Base-by-base conservation (phyloP, 2,797 vertebrate species). In the Sciaenops ocellatus region DNA sequence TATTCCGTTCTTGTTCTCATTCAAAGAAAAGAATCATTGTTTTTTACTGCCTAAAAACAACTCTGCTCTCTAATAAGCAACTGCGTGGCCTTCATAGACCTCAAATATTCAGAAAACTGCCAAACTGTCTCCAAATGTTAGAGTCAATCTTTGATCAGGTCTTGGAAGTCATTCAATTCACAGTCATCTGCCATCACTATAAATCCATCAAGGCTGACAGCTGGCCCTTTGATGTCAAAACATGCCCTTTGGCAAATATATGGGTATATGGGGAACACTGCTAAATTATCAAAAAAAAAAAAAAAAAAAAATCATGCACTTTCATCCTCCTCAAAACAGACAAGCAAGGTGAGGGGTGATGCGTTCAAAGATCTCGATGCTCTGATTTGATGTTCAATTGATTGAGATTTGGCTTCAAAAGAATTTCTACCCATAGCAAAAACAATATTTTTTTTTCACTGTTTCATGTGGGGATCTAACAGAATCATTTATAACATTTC, bases 171-270 rank as follows among this genome's bases (percentile, higher is more conserved):
- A 84, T 89, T 94, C 89, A 91, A 88, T 84, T 90, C 86, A 79
- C 57, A 82, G 83, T 87, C 86, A 79, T 90, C 89, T 85, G 89
- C 85, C 91, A 89, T 91, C 82, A 79, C 77, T 65, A 63, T 66
- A 71, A 86, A 91, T 69, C 84, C 87, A 93, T 93, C 88, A 85
- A 92, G 85, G 87, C 90, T 90, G 91, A 92, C 89, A 93, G 94
- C 87, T 78, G 90, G 84, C 64, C 78, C 91, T 96, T 95, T 95
- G 91, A 95, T 94, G 92, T 95, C 83, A 89, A 92, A 94, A 89
- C 89, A 93, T 92, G 85, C 92, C 94, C 93, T 93, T 85, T 91
- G 93, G 94, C 91, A 90, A 92, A 92, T 89, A 70, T 80, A 76
- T n/a, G 71, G 69, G 73, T 85, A 66, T 81, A 76, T 50, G 84